These are phyloP conservation scores for Bombus picipes DNA, from an alignment of 1,140 invertebrate species.

Conservation along the genomic window DNA sequence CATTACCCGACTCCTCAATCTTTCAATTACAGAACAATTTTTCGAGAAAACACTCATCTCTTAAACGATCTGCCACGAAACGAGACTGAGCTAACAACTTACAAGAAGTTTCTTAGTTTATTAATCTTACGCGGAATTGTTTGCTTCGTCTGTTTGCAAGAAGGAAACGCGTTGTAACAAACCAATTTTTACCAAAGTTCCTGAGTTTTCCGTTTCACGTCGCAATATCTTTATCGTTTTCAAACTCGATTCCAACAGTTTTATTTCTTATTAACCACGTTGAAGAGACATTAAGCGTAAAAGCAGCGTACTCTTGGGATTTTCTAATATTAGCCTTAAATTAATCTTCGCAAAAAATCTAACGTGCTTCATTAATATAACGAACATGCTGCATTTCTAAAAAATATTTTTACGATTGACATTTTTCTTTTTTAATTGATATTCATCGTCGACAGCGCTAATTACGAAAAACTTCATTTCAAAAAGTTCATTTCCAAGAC, in stretches of 20 bases:
- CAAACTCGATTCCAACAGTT: background rate
- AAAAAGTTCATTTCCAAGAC: background rate
- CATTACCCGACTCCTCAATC: background rate
- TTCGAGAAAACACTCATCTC: background rate
- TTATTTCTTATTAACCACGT: background rate
- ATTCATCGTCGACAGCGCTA: too few species aligned
- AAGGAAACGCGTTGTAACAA: background rate
- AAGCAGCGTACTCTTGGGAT: background rate
- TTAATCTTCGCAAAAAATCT: too few species aligned
- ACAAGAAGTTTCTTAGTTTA: background rate
- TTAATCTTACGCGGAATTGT: conserved; percentile 12
- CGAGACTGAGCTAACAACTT: background rate
- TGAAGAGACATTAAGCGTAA: background rate
- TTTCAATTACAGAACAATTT: background rate
- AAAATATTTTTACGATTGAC: too few species aligned
- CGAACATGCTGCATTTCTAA: too few species aligned
- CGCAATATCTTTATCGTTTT: background rate
- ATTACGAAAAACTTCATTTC: too few species aligned
- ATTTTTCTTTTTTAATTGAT: too few species aligned
- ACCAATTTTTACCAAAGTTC: background rate
- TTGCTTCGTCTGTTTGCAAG: background rate
- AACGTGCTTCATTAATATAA: too few species aligned
- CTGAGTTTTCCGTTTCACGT: background rate
- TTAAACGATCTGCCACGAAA: background rate
- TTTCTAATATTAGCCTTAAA: background rate